A percentile compares a stretch with the other conserved stretches of the same genome.
Evolutionary conservation across 2,888 invertebrate genomes (phyloP).

Genomic region (Nematopogon swammerdamellus): DNA sequence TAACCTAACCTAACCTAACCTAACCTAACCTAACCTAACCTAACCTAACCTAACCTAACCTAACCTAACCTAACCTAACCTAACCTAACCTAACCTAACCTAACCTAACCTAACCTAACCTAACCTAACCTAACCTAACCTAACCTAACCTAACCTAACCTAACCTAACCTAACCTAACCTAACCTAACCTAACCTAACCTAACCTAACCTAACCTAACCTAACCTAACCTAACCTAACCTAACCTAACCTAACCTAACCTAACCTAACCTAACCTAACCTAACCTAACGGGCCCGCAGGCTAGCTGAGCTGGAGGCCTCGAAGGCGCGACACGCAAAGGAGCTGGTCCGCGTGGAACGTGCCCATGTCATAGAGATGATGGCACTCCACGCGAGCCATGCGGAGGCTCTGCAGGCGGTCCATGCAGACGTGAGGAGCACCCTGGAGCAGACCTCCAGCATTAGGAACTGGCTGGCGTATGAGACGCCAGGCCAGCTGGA

Average conservation of each 20-base stretch:
- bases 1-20: conserved; percentile 9
- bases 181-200: conserved; percentile 9
- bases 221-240: background rate
- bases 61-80: conserved; percentile 8
- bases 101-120: conserved; percentile 9
- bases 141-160: conserved; percentile 4
- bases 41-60: conserved; percentile 9
- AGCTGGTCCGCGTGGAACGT: no score
- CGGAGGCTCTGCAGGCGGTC: no score
- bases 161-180: conserved; percentile 5
- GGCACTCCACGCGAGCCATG: no score
- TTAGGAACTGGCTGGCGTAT: no score
- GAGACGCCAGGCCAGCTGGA: no score
- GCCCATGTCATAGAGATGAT: no score
- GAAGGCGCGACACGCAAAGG: no score
- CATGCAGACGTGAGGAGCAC: no score
- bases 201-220: conserved; percentile 4
- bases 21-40: conserved; percentile 9
- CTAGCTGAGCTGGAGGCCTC: no score
- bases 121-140: conserved; percentile 8
- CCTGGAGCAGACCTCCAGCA: no score
- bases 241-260: background rate
- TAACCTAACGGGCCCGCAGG: no score
- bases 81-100: conserved; percentile 9
- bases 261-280: background rate